These are phyloP conservation scores for Aporrectodea caliginosa DNA, from an alignment of 1,140 invertebrate species.

Conservation along the genomic window DNA sequence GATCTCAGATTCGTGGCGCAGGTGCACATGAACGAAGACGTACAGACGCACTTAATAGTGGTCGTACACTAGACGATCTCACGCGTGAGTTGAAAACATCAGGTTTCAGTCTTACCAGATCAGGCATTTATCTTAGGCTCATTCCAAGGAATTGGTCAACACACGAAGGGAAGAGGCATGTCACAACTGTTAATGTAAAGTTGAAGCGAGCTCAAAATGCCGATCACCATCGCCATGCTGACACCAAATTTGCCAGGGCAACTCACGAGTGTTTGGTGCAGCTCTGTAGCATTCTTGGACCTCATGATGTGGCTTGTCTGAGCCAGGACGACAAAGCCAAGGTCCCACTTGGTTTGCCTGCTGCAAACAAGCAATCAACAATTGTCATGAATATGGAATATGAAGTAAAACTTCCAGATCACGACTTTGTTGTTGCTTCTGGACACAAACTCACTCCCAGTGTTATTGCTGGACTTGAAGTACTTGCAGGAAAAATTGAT, in stretches of 20 bases:
- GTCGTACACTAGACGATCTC: slow-evolving; percentile 36
- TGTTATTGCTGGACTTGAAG: slow-evolving; percentile 52
- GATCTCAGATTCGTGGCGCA: slow-evolving; percentile 34
- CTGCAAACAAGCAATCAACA: slow-evolving; percentile 8
- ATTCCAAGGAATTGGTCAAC: slow-evolving; percentile 12
- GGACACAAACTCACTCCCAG: slow-evolving; percentile 50
- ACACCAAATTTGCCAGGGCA: slow-evolving; percentile 39
- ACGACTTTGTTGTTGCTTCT: slow-evolving; percentile 54
- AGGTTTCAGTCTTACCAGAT: slow-evolving; percentile 11
- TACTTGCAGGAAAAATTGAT: slow-evolving; percentile 36
- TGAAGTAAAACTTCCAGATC: slow-evolving; percentile 50
- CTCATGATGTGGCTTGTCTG: slow-evolving; percentile 40
- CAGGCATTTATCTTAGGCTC: slow-evolving; percentile 19
- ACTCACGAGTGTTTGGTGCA: slow-evolving; percentile 39
- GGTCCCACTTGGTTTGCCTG: slow-evolving; percentile 52
- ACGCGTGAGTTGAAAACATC: neutral
- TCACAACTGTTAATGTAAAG: slow-evolving; percentile 26
- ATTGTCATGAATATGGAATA: slow-evolving; percentile 53
- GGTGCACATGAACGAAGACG: slow-evolving; percentile 34
- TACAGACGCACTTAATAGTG: slow-evolving; percentile 28
- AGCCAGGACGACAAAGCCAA: slow-evolving; percentile 54
- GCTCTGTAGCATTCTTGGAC: slow-evolving; percentile 38
- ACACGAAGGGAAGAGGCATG: slow-evolving; percentile 23
- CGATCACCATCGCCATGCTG: slow-evolving; percentile 38
- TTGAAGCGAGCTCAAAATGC: slow-evolving; percentile 29